Conservation (phyloP, 1,140 invertebrate species). For the Macrocentrus cingulum region DNA sequence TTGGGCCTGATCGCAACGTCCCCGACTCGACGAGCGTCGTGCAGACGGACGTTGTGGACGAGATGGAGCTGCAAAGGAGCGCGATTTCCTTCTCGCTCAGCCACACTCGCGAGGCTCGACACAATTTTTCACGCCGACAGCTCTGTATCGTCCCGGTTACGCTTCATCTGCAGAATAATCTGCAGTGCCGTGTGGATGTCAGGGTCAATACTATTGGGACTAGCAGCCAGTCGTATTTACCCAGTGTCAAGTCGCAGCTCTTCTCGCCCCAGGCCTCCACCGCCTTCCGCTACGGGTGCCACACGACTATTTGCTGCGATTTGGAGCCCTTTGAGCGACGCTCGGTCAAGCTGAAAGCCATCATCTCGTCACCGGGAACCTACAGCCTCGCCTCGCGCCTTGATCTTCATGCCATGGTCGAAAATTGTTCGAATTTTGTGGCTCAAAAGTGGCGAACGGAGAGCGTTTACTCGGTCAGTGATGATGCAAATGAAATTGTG, state of each 20-base stretch:
- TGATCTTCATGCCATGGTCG: slow-evolving; percentile 46
- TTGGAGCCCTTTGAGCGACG: slow-evolving; percentile 42
- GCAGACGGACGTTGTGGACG: slow-evolving; percentile 39
- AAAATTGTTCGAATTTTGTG: slow-evolving; percentile 47
- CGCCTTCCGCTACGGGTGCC: slow-evolving; percentile 53
- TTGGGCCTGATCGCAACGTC: slow-evolving; percentile 53
- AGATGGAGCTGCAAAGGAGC: slow-evolving; percentile 45
- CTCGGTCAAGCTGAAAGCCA: slow-evolving; percentile 45
- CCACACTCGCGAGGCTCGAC: slow-evolving; percentile 41
- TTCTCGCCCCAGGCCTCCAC: slow-evolving; percentile 54
- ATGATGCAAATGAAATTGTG: slow-evolving; percentile 28
- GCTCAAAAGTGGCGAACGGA: slow-evolving; percentile 53
- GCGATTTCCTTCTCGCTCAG: slow-evolving; percentile 46
- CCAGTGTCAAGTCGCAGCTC: slow-evolving; percentile 50
- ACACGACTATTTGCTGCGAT: slow-evolving; percentile 47
- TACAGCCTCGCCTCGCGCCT: slow-evolving; percentile 55
- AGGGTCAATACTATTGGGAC: slow-evolving; percentile 53
- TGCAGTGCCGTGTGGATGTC: slow-evolving; percentile 40
- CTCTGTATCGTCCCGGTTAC: slow-evolving; percentile 49
- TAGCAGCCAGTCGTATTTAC: slow-evolving; percentile 47
- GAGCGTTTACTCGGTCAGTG: slow-evolving; percentile 50
- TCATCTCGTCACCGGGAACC: slow-evolving; percentile 49
- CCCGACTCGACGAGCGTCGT: slow-evolving; percentile 30
- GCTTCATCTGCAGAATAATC: slow-evolving; percentile 54
- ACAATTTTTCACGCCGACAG: slow-evolving; percentile 48